phyloP scores from a whole-genome alignment of 2,888 invertebrate species.

The Drosophila rubida region DNA sequence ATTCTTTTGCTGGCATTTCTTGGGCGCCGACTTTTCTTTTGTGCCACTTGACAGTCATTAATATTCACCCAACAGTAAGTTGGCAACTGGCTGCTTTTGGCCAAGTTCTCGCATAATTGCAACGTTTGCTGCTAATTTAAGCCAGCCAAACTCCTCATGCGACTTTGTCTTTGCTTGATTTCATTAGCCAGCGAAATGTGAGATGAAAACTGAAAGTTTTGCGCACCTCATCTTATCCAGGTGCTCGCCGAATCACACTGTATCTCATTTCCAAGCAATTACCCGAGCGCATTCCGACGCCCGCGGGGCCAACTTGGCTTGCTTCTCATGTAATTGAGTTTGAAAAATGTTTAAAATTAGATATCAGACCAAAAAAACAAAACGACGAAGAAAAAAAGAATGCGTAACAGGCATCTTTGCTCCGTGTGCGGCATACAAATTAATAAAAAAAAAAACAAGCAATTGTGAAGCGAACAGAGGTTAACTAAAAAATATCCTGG shows the following conservation, averaged over 20 bases:
- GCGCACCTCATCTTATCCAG: background rate
- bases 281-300: conserved; percentile 45
- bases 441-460: conserved; percentile 29
- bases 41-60: conserved; percentile 70
- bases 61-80: conserved; percentile 55
- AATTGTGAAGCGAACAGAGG: background rate
- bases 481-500: conserved; percentile 13
- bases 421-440: conserved; percentile 49
- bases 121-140: conserved; percentile 68
- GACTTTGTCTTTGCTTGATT: conserved; percentile 59
- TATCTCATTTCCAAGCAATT: conserved; percentile 71
- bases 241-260: conserved; percentile 9
- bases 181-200: conserved; percentile 60
- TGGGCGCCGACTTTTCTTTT: conserved; percentile 49
- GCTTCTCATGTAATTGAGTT: conserved; percentile 67
- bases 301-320: conserved; percentile 15
- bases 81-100: conserved; percentile 50
- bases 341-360: conserved; percentile 71
- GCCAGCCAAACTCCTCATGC: conserved; percentile 23
- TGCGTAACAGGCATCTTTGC: conserved; percentile 19
- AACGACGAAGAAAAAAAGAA: too few relatives aligned
- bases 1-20: conserved; percentile 21
- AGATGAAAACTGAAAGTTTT: conserved; percentile 55
- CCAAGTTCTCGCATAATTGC: conserved; percentile 74
- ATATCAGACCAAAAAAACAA: conserved; percentile 38